Evolutionary conservation across 2,113 vertebrate genomes (phyloP), one percentile per base, ranked within the genome.

Genomic region (Dicentrarchus labrax): DNA sequence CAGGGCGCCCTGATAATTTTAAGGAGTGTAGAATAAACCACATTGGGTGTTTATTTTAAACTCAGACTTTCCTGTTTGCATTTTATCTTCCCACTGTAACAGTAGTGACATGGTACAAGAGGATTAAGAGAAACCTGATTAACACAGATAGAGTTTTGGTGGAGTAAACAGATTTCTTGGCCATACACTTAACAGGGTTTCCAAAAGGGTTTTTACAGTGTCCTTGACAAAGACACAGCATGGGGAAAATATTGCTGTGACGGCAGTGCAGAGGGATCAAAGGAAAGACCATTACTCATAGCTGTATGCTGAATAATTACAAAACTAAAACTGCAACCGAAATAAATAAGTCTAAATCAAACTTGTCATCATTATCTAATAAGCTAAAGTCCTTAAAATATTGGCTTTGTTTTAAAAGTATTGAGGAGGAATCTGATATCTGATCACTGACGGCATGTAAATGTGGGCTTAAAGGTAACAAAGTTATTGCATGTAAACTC

Each of bases 111-210:
- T n/a, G 8, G 17, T 21, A 21, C 17, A 41, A 21, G 61, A 66
- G 61, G 61, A 54, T 66, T 54, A 66, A 21, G 38, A 45, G 38
- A 65, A 43, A 66, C 16, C 50, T 19, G 67, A 36, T 39, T 11
- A 57, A 67, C 17, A 67, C 22, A 51, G 5, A 38, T 47, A 8
- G 11, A 50, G 11, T 43, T 65, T 54, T 65, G 38, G 65, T 19
- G 9, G 48, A 54, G 38, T 54, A 30, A 65, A 76, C 41, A 19
- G n/a, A 65, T 65, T 65, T 54, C 6, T 76, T 65, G 61, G 36
- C 60, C n/a, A 4, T 39, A 15, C 11, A 38, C 24, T 22, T n/a
- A 38, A 39, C 24, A 19, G 19, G 2, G 71, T 50, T 48, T 61
- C 43, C 13, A 19, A 64, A 64, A 24, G 47, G 72, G 6, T 76